These are phyloP conservation scores for Sebastiscus tertius DNA, from an alignment of 2,797 vertebrate species.

Conservation along the genomic window DNA sequence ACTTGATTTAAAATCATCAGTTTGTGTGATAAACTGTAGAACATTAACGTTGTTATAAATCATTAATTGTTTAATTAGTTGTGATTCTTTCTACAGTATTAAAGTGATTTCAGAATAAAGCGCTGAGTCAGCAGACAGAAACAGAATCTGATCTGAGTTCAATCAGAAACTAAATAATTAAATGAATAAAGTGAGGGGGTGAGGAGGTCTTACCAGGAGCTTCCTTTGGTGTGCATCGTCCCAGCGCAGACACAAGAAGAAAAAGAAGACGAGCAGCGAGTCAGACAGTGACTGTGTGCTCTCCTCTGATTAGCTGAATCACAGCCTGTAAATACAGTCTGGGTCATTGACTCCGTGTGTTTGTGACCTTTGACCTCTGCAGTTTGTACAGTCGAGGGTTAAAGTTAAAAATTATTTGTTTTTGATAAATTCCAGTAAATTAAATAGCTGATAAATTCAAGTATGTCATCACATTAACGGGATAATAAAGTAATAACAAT, in stretches of 20 bases:
- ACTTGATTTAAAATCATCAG: neutral
- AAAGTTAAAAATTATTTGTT: neutral
- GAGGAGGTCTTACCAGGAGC: constrained; percentile 40
- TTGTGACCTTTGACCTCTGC: constrained; percentile 26
- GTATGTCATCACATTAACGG: too few species aligned
- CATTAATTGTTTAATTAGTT: neutral
- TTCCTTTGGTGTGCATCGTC: constrained; percentile 58
- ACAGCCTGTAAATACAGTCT: neutral
- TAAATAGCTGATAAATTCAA: too few species aligned
- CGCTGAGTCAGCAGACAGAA: neutral
- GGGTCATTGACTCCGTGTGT: constrained; percentile 20
- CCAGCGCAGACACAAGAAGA: neutral
- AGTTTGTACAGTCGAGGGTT: neutral
- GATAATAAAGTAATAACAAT: too few species aligned
- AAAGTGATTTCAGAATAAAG: neutral
- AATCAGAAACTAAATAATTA: neutral
- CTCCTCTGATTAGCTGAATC: constrained; percentile 37
- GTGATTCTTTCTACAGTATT: neutral
- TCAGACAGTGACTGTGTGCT: neutral
- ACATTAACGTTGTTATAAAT: neutral
- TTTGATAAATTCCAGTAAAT: too few species aligned
- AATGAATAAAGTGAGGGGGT: neutral
- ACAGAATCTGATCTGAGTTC: neutral
- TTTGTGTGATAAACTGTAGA: neutral
- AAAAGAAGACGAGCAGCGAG: neutral